Percentiles rank a stretch among this genome's conserved stretches.
Evolutionary conservation across 2,797 vertebrate genomes (phyloP).

Genomic region (Ciconia nigra): DNA sequence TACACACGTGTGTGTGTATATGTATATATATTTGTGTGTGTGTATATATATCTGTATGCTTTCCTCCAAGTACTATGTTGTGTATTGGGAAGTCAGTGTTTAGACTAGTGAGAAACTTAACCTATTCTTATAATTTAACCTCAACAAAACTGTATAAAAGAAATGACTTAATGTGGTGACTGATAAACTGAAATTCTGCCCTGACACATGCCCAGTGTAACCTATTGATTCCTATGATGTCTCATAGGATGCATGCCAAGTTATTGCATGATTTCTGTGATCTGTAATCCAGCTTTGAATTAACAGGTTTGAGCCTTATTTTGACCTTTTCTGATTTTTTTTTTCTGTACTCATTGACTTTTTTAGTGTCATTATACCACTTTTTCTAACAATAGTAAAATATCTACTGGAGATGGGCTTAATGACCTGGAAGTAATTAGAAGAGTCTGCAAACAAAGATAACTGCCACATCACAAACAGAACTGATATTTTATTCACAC

Average conservation of each 20-base stretch:
- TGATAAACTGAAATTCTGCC: not conserved
- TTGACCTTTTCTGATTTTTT: conserved; percentile 11
- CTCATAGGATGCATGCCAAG: not conserved
- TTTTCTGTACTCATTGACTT: not conserved
- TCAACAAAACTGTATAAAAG: not conserved
- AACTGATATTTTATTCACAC: conserved; percentile 63
- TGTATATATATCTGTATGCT: not conserved
- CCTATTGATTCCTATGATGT: not conserved
- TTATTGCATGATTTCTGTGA: not conserved
- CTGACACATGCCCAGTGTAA: not conserved
- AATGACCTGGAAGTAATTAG: conserved; percentile 75
- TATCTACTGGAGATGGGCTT: conserved; percentile 62
- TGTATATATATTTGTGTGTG: not conserved
- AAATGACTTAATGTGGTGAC: not conserved
- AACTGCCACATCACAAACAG: conserved; percentile 57
- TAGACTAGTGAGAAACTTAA: not conserved
- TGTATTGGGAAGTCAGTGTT: not conserved
- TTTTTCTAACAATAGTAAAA: conserved; percentile 68
- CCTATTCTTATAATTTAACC: not conserved
- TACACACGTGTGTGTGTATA: not conserved
- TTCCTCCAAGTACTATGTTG: not conserved
- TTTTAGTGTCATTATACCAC: conserved; percentile 48
- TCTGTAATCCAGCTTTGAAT: not conserved
- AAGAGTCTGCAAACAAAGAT: conserved; percentile 69
- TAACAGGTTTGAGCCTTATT: not conserved